A percentile compares a stretch with the other conserved stretches of the same genome.
Conservation (phyloP, 2,113 vertebrate genomes). For the Cairina moschata region DNA sequence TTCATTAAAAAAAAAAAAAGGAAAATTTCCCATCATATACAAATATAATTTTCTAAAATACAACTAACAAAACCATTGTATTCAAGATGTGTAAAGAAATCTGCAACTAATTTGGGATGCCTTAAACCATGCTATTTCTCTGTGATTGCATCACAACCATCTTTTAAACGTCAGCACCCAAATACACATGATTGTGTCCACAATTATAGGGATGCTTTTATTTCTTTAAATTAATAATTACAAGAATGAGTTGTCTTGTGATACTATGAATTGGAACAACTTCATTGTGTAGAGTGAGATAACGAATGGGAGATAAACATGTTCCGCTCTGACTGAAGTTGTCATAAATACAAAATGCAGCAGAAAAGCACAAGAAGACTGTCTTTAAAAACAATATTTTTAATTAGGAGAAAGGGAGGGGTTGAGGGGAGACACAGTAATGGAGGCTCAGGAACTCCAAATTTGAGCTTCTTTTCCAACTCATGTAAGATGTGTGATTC, state of each 20-base stretch:
- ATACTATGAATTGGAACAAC: background rate
- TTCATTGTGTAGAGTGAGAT: background rate
- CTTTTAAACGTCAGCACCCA: background rate
- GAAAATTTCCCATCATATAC: background rate
- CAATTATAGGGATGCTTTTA: background rate
- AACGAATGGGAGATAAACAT: background rate
- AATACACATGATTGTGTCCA: rapidly evolving
- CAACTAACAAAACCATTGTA: background rate
- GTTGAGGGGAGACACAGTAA: background rate
- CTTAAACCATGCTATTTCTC: background rate
- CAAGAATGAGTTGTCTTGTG: background rate
- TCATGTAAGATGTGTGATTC: background rate
- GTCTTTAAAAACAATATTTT: background rate
- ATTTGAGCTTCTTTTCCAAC: background rate
- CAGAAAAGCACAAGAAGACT: background rate
- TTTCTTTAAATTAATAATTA: background rate
- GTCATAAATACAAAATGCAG: background rate
- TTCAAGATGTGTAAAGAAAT: background rate
- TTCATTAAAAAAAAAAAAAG: background rate
- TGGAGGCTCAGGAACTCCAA: background rate
- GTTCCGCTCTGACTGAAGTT: background rate
- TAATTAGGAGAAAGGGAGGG: background rate
- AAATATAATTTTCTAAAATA: background rate
- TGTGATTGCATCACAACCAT: background rate
- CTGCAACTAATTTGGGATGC: background rate